Base-by-base conservation (phyloP, 2,797 vertebrate genomes). In the Tapera naevia region DNA sequence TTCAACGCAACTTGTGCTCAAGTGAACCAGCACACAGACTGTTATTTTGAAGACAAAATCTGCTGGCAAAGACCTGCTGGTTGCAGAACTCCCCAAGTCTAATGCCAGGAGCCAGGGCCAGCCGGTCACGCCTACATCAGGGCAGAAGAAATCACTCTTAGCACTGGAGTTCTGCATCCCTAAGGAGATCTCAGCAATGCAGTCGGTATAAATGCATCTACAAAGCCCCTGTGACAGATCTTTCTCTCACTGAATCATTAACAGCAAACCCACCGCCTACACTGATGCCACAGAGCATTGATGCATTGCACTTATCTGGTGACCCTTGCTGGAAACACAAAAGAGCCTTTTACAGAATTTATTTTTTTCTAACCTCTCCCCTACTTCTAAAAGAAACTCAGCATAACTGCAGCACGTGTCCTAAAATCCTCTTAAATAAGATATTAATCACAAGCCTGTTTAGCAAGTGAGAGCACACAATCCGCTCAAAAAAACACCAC, bases 361-460 rank as follows among this genome's bases (percentile, higher is more conserved):
- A 4, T 33, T 48, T 58, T 58, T 48, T 81, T 65, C 83, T 81
- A 88, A 88, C 78, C 86, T 94, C 86, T 89, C 70, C 48, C 67
- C 91, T 86, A 72, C 61, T 88, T 86, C 82, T 88, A 41, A 56
- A 69, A 88, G 91, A 84, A 94, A 72, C 13, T 13, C 30, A 4
- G 46, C 32, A 22, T 46, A 94, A 80, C 69, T 50, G 66, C 45
- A 93, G 80, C 95, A 94, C 54, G 5, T 88, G 93, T 84, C 70
- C 70, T 54, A 86, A 91, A 96, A 94, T 88, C 95, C 88, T 94
- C 90, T 93, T 93, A 94, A 94, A 88, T 70, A 86, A 91, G 76
- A 79, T 51, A 95, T 37, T 73, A 91, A 95, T 94, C 91, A 96
- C 95, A 93, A 88, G 96, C 90, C 70, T 75, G 14, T 86, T 93